A percentile compares a stretch with the other conserved stretches of the same genome.
Conservation (phyloP, 64 coral and sea anemone species). For the Platygyra sinensis region DNA sequence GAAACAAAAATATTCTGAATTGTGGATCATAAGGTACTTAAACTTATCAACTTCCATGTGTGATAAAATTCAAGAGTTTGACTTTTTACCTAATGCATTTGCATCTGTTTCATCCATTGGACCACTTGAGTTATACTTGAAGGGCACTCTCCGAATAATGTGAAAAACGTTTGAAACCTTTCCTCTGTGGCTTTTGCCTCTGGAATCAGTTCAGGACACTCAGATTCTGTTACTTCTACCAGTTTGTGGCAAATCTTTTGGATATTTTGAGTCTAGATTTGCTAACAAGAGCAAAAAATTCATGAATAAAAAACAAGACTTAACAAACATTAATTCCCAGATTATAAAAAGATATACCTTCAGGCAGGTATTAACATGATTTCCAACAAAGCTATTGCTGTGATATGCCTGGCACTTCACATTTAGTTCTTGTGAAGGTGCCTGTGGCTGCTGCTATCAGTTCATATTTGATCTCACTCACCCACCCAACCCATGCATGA, state of each 20-base stretch:
- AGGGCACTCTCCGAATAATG: background rate
- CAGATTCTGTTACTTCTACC: background rate
- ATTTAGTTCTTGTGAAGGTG: background rate
- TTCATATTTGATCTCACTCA: too few relatives aligned
- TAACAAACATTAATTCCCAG: background rate
- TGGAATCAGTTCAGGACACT: background rate
- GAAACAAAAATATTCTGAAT: too few relatives aligned
- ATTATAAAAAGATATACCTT: background rate
- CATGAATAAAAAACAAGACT: background rate
- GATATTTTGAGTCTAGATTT: background rate
- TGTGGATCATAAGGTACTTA: too few relatives aligned
- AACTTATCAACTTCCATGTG: too few relatives aligned
- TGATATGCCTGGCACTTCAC: background rate
- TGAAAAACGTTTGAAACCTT: background rate
- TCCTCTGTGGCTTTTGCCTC: background rate
- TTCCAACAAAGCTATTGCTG: background rate
- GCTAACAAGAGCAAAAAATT: background rate
- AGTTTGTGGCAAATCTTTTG: background rate
- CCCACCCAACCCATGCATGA: too few relatives aligned
- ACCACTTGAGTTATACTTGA: slow-evolving; percentile 1
- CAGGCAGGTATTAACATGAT: background rate
- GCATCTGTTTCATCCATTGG: slow-evolving; percentile 3
- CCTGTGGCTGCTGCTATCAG: too few relatives aligned
- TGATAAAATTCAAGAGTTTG: too few relatives aligned
- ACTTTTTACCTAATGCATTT: background rate